A percentile compares a stretch with the other conserved stretches of the same genome.
phyloP scores from a whole-genome alignment of 2,888 invertebrate species.

The Spodoptera exigua region DNA sequence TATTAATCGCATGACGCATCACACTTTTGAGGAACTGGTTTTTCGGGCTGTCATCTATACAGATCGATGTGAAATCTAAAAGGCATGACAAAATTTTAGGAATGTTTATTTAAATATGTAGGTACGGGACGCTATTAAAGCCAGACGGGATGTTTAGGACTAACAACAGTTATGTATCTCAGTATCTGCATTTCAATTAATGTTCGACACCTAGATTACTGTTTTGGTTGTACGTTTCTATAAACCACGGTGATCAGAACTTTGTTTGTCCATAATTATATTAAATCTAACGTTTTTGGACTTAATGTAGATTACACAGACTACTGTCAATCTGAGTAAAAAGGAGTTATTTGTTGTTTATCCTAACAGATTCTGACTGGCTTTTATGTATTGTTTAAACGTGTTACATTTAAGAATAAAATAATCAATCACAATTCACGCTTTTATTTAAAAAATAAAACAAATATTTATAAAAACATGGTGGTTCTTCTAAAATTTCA shows the following conservation, averaged over 20 bases:
- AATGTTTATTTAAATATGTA: too few species aligned
- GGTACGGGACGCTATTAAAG: too few species aligned
- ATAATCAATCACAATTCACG: constrained; percentile 15
- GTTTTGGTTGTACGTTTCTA: too few species aligned
- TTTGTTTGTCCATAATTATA: too few species aligned
- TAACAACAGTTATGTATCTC: background rate
- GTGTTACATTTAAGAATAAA: constrained; percentile 38
- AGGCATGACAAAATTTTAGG: too few species aligned
- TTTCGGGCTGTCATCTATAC: too few species aligned
- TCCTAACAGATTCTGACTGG: constrained; percentile 1
- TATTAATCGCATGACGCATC: too few species aligned
- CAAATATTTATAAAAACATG: background rate
- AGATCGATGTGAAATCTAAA: too few species aligned
- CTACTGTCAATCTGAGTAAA: background rate
- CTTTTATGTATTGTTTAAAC: constrained; percentile 11
- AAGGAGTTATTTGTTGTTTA: constrained; percentile 2
- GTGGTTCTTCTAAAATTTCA: constrained; percentile 3
- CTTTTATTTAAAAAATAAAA: constrained; percentile 30
- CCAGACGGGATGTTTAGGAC: too few species aligned
- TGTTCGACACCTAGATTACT: background rate
- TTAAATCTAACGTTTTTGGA: background rate
- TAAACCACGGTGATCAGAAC: too few species aligned
- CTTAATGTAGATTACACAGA: constrained; percentile 1
- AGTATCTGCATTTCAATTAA: background rate
- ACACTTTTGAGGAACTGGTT: too few species aligned